Conservation (phyloP, 2,888 invertebrate species). For the Emmelina monodactyla region DNA sequence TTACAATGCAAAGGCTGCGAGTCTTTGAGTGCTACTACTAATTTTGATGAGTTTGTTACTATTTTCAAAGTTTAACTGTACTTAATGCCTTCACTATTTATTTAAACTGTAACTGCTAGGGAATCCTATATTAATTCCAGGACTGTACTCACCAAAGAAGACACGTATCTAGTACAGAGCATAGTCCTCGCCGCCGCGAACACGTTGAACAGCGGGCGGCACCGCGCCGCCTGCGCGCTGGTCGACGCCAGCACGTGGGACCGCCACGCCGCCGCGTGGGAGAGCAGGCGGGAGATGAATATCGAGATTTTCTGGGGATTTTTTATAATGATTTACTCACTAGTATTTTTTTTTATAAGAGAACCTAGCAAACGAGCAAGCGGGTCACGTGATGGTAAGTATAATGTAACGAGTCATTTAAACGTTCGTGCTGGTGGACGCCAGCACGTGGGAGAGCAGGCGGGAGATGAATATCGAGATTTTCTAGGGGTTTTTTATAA, state of each 20-base stretch:
- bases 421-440: conserved; percentile 68
- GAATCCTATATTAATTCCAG: background rate
- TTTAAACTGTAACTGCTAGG: too few relatives aligned
- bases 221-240: conserved; percentile 71
- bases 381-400: too few relatives aligned
- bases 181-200: conserved; percentile 70
- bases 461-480: conserved; percentile 64
- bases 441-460: conserved; percentile 69
- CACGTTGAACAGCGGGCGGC: conserved; percentile 76
- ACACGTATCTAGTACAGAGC: conserved; percentile 70
- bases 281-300: conserved; percentile 66
- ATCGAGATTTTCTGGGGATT: conserved; percentile 68
- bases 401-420: too few relatives aligned
- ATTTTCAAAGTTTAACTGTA: too few relatives aligned
- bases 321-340: too few relatives aligned
- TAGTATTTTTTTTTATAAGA: too few relatives aligned
- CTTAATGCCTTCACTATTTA: too few relatives aligned
- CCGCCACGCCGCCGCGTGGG: conserved; percentile 73
- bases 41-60: too few relatives aligned
- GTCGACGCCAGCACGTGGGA: conserved; percentile 71
- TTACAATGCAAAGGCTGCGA: too few relatives aligned
- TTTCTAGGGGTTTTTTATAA: too few relatives aligned
- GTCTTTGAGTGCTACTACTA: too few relatives aligned
- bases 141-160: conserved; percentile 75
- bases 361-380: too few relatives aligned